phyloP scores from a whole-genome alignment of 2,113 vertebrate genomes.

The Vireo altiloquus region DNA sequence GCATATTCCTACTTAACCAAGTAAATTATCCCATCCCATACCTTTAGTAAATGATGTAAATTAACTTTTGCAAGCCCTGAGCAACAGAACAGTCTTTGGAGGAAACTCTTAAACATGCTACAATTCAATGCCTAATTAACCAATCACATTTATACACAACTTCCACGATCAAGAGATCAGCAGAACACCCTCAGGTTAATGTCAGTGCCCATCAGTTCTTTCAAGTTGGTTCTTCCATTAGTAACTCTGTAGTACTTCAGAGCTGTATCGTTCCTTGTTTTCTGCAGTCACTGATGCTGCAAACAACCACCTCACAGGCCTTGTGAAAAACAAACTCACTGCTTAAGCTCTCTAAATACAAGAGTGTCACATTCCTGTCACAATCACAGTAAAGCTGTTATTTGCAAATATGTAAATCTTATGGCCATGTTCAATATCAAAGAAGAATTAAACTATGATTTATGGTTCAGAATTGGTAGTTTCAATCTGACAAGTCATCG shows the following conservation, averaged over 20 bases:
- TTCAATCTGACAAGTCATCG: background rate
- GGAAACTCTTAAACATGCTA: background rate
- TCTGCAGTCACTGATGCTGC: background rate
- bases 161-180: background rate
- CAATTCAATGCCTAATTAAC: background rate
- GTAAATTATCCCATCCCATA: background rate
- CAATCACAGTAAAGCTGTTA: background rate
- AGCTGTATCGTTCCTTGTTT: background rate
- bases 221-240: background rate
- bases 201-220: background rate
- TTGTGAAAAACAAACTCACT: background rate
- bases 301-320: background rate
- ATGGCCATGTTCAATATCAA: background rate
- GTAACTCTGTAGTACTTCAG: background rate
- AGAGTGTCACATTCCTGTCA: background rate
- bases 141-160: background rate
- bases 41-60: background rate
- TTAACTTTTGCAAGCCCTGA: background rate
- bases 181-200: background rate
- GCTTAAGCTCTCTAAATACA: background rate
- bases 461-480: background rate
- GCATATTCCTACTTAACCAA: background rate
- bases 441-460: background rate
- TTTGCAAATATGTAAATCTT: background rate
- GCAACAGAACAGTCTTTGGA: background rate